These are phyloP conservation scores for Microplitis manilae DNA, from an alignment of 2,888 invertebrate genomes.

Conservation along the genomic window DNA sequence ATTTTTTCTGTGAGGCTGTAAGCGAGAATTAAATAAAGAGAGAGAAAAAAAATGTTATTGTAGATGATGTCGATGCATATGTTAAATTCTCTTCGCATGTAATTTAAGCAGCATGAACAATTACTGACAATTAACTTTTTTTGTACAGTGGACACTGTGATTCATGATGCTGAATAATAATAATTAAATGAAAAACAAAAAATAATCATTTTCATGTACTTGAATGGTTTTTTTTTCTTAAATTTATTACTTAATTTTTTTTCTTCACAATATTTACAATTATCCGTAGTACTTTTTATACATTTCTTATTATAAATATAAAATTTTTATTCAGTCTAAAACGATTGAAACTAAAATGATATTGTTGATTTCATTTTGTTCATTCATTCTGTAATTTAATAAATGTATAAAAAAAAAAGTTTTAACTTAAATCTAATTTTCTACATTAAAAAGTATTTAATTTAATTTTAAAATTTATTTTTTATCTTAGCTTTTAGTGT, in stretches of 20 bases:
- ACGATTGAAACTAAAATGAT: background rate
- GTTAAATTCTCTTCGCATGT: slow-evolving; percentile 43
- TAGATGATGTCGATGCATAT: background rate
- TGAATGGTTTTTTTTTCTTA: background rate
- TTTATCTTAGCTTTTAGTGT: background rate
- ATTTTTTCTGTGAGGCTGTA: background rate
- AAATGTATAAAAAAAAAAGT: slow-evolving; percentile 1
- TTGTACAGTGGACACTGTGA: slow-evolving; percentile 70
- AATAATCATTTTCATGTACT: background rate
- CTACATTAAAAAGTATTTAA: background rate
- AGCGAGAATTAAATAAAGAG: background rate
- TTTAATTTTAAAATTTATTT: background rate
- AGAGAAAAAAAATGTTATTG: slow-evolving; percentile 33
- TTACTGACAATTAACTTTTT: slow-evolving; percentile 65
- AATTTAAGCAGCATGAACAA: slow-evolving; percentile 28
- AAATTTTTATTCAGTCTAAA: slow-evolving; percentile 12
- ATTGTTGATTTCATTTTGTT: background rate
- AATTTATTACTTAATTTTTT: slow-evolving; percentile 4
- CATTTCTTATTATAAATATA: slow-evolving; percentile 6
- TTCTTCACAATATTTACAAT: background rate
- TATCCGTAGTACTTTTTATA: background rate
- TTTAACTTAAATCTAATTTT: background rate
- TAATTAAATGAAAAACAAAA: slow-evolving; percentile 53
- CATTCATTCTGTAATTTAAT: slow-evolving; percentile 16
- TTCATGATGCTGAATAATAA: slow-evolving; percentile 66